Conservation (phyloP, 2,888 invertebrate genomes). For the Caenorhabditis becei region DNA sequence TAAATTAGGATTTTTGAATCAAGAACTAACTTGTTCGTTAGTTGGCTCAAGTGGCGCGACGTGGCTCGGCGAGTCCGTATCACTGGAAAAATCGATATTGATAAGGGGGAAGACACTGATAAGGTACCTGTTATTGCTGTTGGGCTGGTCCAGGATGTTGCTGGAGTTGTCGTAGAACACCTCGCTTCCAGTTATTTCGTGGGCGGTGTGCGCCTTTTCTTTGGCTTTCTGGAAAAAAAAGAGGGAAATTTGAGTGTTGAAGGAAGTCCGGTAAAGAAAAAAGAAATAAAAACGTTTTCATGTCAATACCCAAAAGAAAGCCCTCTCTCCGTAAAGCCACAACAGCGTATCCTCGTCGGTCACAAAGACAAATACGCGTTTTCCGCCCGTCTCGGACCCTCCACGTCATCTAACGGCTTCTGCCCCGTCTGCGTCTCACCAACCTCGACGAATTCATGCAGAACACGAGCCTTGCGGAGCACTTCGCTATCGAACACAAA, state of each 20-base stretch:
- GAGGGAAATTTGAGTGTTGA: too few relatives aligned
- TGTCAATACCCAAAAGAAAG: too few relatives aligned
- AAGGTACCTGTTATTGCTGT: conserved; percentile 21
- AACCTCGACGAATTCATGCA: conserved; percentile 71
- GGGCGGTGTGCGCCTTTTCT: conserved; percentile 49
- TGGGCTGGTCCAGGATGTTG: conserved; percentile 51
- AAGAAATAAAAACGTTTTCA: too few relatives aligned
- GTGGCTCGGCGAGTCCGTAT: conserved; percentile 28
- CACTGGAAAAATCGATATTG: conserved; percentile 25
- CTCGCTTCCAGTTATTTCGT: conserved; percentile 34
- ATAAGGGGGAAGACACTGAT: background rate
- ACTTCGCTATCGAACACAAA: conserved; percentile 72
- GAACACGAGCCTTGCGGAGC: conserved; percentile 66
- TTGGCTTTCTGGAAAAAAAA: conserved; percentile 61
- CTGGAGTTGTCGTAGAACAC: conserved; percentile 48
- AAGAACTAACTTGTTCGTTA: conserved; percentile 49
- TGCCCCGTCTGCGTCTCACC: background rate
- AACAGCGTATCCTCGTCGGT: too few relatives aligned
- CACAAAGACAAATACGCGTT: conserved; percentile 1
- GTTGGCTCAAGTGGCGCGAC: conserved; percentile 19
- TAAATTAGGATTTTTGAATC: conserved; percentile 9
- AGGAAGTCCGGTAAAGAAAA: too few relatives aligned
- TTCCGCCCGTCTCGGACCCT: background rate
- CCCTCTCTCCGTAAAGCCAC: too few relatives aligned
- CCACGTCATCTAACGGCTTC: conserved; percentile 9